Base-by-base conservation (phyloP, 2,113 vertebrate genomes). In the Cheirogaleus medius region DNA sequence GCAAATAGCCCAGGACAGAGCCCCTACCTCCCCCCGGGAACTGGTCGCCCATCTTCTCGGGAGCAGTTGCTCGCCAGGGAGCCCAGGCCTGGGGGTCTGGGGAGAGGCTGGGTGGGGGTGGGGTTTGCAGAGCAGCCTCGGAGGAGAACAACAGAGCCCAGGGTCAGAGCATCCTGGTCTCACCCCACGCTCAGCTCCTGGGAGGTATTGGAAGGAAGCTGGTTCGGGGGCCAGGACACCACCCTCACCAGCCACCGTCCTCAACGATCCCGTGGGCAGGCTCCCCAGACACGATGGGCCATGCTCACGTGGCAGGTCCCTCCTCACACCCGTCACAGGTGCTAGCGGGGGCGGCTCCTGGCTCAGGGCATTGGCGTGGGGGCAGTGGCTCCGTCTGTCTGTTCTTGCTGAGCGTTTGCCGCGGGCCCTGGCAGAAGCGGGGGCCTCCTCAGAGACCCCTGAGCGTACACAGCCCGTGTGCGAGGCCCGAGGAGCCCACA, bases 301-400 rank as follows among this genome's bases (percentile, higher is more conserved):
- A 11, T 42, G 74, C 29, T 39, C 2, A 23, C 37, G 18, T 1
- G 14, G 42, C 29, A 23, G 29, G 0, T 1, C 11, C 37, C 13
- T 52, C 27, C n/a, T 21, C 23, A 20, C n/a, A n/a, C n/a, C n/a
- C 0, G 1, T 9, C 6, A 0, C 1, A 34, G 44, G 60, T 8
- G 6, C 76, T 29, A 17, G 66, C 32, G 7, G 25, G 58, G 58
- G 81, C 11, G 42, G 60, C 69, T 78, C 29, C 15, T 42, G 58
- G 23, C 42, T 32, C 52, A 44, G 76, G 27, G n/a, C 14, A 34
- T 12, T 6, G 11, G 64, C n/a, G 2, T 37, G 2, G 42, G 80
- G n/a, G 68, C 3, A 1, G 44, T 12, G 25, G 27, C 10, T 56
- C 8, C 17, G 25, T 32, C 23, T 12, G 25, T 37, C 32, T 84